Evolutionary conservation across 1,140 invertebrate genomes (phyloP).

Genomic region (Tachypleus tridentatus): DNA sequence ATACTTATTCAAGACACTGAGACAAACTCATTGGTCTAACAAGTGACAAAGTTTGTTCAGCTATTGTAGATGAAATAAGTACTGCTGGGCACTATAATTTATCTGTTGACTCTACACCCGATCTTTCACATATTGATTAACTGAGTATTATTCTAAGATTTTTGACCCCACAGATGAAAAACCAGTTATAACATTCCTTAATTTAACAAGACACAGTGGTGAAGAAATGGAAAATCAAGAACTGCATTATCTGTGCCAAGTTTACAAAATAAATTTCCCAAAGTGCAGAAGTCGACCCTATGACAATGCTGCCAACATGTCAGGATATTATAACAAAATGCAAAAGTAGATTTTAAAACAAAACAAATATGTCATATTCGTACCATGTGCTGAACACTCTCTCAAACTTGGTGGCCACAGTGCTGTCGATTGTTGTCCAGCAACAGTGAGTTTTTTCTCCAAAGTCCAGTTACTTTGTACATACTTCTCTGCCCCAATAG

Average conservation of each 20-base stretch:
- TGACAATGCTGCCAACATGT: no score
- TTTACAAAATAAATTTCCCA: no score
- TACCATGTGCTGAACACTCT: no score
- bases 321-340: no score
- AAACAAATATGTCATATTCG: no score
- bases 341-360: background rate
- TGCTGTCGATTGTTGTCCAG: no score
- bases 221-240: constrained; percentile 1
- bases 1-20: constrained; percentile 7
- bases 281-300: no score
- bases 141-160: constrained; percentile 6
- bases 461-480: background rate
- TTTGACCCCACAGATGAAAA: background rate
- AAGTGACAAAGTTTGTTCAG: constrained; percentile 1
- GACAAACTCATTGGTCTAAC: constrained; percentile 9
- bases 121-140: background rate
- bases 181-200: background rate
- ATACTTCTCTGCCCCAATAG: constrained; percentile 4
- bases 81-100: constrained; percentile 5
- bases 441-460: background rate
- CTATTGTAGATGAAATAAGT: constrained; percentile 8
- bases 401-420: no score
- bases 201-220: background rate
- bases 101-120: constrained; percentile 9
- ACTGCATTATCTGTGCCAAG: background rate